phyloP scores from a whole-genome alignment of 1,140 invertebrate genomes.

The Lordiphosa collinella region DNA sequence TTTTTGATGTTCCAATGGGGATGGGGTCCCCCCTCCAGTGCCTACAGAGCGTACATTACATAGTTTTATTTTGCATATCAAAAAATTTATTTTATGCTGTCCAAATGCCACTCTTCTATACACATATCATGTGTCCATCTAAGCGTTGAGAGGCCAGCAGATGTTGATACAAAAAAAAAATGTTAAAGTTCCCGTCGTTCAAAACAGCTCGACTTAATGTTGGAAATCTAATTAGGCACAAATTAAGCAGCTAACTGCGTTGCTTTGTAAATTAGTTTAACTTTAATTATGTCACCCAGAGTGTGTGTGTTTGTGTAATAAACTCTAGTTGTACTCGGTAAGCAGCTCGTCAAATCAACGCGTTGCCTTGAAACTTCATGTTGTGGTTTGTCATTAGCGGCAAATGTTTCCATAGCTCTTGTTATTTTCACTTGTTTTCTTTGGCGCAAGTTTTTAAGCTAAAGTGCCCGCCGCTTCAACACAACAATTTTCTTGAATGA shows the following conservation, averaged over 20 bases:
- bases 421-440: background rate
- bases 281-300: slow-evolving; percentile 31
- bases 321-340: background rate
- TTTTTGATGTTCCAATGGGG: slow-evolving; percentile 37
- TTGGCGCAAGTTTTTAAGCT: slow-evolving; percentile 16
- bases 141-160: no score
- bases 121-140: no score
- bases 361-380: slow-evolving; percentile 14
- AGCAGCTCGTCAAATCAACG: slow-evolving; percentile 10
- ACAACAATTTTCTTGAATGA: no score
- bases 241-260: slow-evolving; percentile 48
- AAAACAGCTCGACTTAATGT: slow-evolving; percentile 4
- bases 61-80: no score
- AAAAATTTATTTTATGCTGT: no score
- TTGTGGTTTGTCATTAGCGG: slow-evolving; percentile 29
- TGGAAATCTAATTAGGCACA: slow-evolving; percentile 38
- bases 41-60: no score
- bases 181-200: slow-evolving; percentile 7
- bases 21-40: no score
- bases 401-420: slow-evolving; percentile 17
- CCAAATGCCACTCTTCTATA: no score
- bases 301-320: slow-evolving; percentile 2
- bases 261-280: slow-evolving; percentile 40
- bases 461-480: slow-evolving; percentile 3
- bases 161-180: background rate